Evolutionary conservation across 92 coral and sea anemone genomes (phyloP).

Genomic region (Zoanthus sociatus): DNA sequence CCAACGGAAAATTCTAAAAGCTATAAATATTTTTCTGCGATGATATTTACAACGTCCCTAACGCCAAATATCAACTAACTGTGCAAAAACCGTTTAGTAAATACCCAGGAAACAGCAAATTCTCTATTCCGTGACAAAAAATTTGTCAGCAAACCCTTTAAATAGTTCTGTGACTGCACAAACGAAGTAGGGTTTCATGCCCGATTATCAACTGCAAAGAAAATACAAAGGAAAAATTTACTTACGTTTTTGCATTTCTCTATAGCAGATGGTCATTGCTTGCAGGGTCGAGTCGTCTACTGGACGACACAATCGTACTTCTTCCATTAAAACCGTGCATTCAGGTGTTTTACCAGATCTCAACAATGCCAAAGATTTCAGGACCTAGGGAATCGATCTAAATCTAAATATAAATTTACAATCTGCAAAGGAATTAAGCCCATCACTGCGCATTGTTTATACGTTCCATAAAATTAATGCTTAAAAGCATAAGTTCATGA

Average conservation of each 20-base stretch:
- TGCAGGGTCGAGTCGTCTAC: slow-evolving; percentile 96
- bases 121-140: background rate
- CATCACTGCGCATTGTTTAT: background rate
- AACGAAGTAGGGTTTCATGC: background rate
- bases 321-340: slow-evolving; percentile 78
- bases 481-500: background rate
- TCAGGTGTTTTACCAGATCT: slow-evolving; percentile 86
- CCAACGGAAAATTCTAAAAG: too few species aligned
- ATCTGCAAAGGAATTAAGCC: too few species aligned
- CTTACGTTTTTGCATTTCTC: slow-evolving; percentile 99
- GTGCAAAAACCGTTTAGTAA: too few species aligned
- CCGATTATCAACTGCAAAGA: background rate
- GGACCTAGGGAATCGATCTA: slow-evolving; percentile 64
- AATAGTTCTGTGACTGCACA: background rate
- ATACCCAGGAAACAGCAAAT: background rate
- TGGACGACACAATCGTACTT: slow-evolving; percentile 73
- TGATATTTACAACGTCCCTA: too few species aligned
- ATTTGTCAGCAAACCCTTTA: background rate
- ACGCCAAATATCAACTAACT: too few species aligned
- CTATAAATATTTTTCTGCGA: too few species aligned
- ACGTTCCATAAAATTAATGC: background rate
- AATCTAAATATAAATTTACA: too few species aligned
- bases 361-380: slow-evolving; percentile 88
- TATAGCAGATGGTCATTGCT: slow-evolving; percentile 99
- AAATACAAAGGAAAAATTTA: background rate